Conservation (phyloP, 2,113 vertebrate genomes). For the Balaeniceps rex region DNA sequence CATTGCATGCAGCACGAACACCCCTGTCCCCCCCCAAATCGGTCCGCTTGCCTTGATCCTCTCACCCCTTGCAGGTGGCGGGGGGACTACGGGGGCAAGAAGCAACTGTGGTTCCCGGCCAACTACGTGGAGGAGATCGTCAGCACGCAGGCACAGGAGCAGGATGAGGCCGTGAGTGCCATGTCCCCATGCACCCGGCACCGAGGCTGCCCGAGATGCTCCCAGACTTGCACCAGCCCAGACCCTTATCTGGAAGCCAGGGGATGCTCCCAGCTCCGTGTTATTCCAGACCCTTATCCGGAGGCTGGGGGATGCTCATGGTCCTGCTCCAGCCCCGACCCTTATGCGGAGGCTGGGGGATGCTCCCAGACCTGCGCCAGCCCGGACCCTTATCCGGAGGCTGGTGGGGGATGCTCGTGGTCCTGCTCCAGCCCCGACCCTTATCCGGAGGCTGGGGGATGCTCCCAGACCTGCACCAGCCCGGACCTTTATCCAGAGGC, state of each 20-base stretch:
- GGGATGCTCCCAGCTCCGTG: neutral
- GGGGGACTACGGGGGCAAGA: slow-evolving; percentile 94
- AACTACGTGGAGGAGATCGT: slow-evolving; percentile 96
- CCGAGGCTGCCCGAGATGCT: accelerated
- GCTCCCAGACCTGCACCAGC: neutral
- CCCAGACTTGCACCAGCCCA: neutral
- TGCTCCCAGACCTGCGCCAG: neutral
- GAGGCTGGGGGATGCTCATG: neutral
- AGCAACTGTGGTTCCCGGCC: slow-evolving; percentile 98
- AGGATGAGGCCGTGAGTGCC: slow-evolving; percentile 79
- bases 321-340: neutral
- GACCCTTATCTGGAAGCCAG: neutral
- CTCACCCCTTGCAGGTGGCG: slow-evolving; percentile 85
- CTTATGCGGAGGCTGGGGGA: neutral
- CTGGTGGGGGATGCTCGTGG: neutral
- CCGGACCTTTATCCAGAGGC: neutral
- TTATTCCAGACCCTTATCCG: neutral
- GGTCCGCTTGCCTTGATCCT: slow-evolving; percentile 36
- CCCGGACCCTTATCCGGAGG: neutral
- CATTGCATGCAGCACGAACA: neutral
- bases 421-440: neutral
- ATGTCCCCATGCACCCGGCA: no score
- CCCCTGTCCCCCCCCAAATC: neutral
- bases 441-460: neutral
- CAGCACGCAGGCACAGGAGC: slow-evolving; percentile 80